Base-by-base conservation (phyloP, 2,888 invertebrate species). In the Cataglyphis cursor region DNA sequence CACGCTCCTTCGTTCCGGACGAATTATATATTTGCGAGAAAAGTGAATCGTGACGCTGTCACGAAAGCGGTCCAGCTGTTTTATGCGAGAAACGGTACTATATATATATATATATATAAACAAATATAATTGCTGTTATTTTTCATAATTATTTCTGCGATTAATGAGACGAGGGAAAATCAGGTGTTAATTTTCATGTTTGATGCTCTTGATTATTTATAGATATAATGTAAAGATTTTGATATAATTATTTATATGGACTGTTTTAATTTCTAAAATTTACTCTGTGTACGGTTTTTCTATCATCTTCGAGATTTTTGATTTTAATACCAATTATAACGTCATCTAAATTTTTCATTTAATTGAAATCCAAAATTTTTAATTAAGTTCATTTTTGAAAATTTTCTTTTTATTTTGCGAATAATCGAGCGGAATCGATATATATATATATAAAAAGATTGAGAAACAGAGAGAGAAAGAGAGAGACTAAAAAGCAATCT, bases 1-100 rank as follows among this genome's bases (percentile, higher is more conserved):
- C 54, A 44, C 78, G 68, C 54, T 12, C 44, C 41, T 68, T 41
- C 41, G 54, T 68, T 70, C 44, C 68, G 57, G 31, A 24, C 70
- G 41, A 78, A 57, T 78, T 44, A 68, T 18, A 18, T 48, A 48
- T n/a, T 18, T 18, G 70, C 41, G 68, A 31, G 65, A 57, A 44
- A 66, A 70, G 41, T 59, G 57, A 70, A 78, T 70, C 28, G 57
- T 41, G n/a, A 57, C 3, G 35, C 6, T 38, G 38, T 64, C 75
- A 10, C 65, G 66, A 35, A 28, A n/a, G 66, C 28, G 28, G 28
- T 44, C 2, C 59, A 28, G 18, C 15, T 9, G 4, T 73, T 57
- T 76, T 21, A n/a, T 24, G n/a, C 6, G 18, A n/a, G 3, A 38
- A 51, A 54, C 48, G 21, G 15, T n/a, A 21, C 18, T 6, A 4